Conservation (phyloP, 2,797 vertebrate species). For the Coregonus sp. region DNA sequence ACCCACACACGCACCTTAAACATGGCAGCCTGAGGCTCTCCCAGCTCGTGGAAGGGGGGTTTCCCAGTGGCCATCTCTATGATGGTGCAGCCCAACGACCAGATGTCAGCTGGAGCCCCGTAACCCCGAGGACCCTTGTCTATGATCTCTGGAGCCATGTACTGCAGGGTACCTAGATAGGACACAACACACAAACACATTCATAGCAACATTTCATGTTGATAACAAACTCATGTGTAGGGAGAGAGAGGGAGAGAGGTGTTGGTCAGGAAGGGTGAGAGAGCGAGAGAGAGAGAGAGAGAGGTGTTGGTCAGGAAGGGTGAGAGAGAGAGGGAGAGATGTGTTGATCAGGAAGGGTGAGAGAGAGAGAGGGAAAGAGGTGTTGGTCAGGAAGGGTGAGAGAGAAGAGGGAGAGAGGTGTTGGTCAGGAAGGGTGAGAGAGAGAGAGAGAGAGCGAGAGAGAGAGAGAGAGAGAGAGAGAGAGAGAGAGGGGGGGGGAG, state of each 20-base stretch:
- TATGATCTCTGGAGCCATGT: conserved; percentile 95
- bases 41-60: conserved; percentile 89
- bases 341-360: no score
- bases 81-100: conserved; percentile 92
- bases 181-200: conserved; percentile 19
- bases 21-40: conserved; percentile 91
- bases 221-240: no score
- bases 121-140: conserved; percentile 90
- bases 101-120: conserved; percentile 92
- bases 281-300: no score
- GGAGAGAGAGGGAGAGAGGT: no score
- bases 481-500: conserved; percentile 24
- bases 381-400: not conserved
- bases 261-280: no score
- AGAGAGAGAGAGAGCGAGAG: no score
- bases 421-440: no score
- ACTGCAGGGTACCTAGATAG: conserved; percentile 86
- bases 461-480: conserved; percentile 11
- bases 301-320: no score
- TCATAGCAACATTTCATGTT: conserved; percentile 22
- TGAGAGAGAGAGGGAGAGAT: no score
- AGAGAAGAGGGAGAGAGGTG: not conserved
- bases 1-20: conserved; percentile 79
- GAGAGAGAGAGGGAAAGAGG: no score
- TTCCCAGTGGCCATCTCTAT: conserved; percentile 94